Evolutionary conservation across 2,797 vertebrate species (phyloP), one percentile per base, ranked within the genome.

Genomic region (Clarias platycephalus): DNA sequence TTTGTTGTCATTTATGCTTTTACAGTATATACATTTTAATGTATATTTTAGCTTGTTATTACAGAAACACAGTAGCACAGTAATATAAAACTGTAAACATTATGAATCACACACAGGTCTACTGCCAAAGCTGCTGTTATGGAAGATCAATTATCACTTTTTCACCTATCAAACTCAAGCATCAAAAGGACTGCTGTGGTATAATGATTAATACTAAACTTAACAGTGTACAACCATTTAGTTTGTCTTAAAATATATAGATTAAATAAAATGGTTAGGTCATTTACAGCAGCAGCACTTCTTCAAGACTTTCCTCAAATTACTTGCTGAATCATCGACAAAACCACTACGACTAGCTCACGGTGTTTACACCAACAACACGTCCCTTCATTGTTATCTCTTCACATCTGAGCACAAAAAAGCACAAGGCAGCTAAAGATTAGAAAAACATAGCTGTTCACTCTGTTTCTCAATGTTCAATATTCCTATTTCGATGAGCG

Each of bases 341-440:
- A 78, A 82, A 62, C 55, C 60, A 57, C 15, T 20, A 49, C 24
- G 1, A 83, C 75, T n/a, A 24, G 44, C 76, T 78, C 24, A 2
- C 0, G 10, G 44, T 58, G 68, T 83, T 72, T 83, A 80, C 81
- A 79, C 24, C 3, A 62, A 66, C 60, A 83, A 80, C 76, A 86
- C 8, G n/a, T 1, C 5, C 9, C 26, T 58, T 15, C 34, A 26
- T 62, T 71, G 20, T 31, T n/a, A 9, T 13, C 8, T 53, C 72
- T n/a, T 18, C 26, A 75, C 40, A 53, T n/a, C 22, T 22, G 15
- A 63, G 2, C 2, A 24, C 34, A 58, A 26, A 40, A 60, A 80
- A 37, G n/a, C 20, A 4, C 1, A 6, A 58, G 20, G 72, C 2
- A 37, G 15, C 12, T 58, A 22, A 37, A 26, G 80, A 22, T 15